These are phyloP conservation scores for Reticulitermes speratus DNA, from an alignment of 1,140 invertebrate genomes.

Conservation along the genomic window DNA sequence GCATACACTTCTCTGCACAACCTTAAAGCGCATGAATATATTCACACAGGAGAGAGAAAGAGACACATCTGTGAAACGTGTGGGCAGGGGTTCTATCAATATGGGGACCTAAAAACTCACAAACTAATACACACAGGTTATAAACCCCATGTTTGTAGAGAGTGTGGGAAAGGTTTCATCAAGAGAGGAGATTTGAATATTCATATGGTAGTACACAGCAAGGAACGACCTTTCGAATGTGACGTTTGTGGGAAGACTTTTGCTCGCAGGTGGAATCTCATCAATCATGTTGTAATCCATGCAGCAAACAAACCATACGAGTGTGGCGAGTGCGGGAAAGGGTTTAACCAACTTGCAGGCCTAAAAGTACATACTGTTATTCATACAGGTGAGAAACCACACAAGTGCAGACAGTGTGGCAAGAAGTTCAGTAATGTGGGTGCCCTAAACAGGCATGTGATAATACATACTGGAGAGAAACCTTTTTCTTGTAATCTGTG, in stretches of 20 bases:
- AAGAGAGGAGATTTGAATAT: conserved; percentile 51
- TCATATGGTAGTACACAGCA: conserved; percentile 55
- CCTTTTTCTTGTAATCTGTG: neutral
- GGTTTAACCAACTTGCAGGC: neutral
- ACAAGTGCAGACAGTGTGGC: neutral
- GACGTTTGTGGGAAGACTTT: conserved; percentile 45
- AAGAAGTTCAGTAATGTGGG: neutral
- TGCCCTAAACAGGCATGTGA: neutral
- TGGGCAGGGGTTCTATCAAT: conserved; percentile 63
- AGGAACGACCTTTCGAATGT: conserved; percentile 57
- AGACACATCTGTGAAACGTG: conserved; percentile 57
- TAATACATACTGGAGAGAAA: neutral
- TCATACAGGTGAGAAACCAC: neutral
- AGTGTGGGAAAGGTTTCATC: conserved; percentile 54
- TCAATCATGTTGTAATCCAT: conserved; percentile 27
- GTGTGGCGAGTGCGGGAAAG: neutral
- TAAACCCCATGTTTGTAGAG: conserved; percentile 57
- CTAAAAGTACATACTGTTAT: conserved; percentile 16
- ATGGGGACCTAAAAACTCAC: conserved; percentile 57
- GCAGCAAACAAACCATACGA: neutral
- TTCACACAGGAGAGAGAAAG: conserved; percentile 24
- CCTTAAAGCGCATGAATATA: conserved; percentile 24
- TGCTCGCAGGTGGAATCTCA: conserved; percentile 39
- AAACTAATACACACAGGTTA: conserved; percentile 58
- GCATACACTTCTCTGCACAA: conserved; percentile 25